These are phyloP conservation scores for Eumeta japonica DNA, from an alignment of 1,140 invertebrate genomes.

Conservation along the genomic window DNA sequence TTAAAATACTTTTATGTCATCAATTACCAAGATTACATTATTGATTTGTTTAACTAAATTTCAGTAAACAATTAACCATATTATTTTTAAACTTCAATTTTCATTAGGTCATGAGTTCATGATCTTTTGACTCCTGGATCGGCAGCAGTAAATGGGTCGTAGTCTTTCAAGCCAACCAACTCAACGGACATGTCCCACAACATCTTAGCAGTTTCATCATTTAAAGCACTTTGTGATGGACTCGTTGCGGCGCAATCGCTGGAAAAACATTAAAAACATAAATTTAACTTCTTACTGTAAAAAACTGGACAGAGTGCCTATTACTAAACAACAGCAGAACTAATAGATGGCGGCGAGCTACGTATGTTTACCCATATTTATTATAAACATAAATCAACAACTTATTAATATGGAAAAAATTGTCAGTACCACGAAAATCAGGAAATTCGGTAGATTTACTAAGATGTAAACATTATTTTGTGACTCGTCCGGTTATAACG, in stretches of 20 bases:
- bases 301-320: constrained; percentile 8
- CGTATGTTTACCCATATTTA: neutral
- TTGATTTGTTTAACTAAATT: too few relatives aligned
- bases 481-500: too few relatives aligned
- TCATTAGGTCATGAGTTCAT: too few relatives aligned
- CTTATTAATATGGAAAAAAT: neutral
- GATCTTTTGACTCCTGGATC: constrained; percentile 21
- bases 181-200: constrained; percentile 74
- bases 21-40: too few relatives aligned
- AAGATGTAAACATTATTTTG: too few relatives aligned
- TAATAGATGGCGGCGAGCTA: neutral
- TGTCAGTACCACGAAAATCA: neutral
- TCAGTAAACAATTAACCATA: too few relatives aligned
- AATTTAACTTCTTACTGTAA: neutral
- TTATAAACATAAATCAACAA: neutral
- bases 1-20: too few relatives aligned
- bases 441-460: neutral
- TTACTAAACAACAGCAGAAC: neutral
- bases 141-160: constrained; percentile 31
- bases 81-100: too few relatives aligned
- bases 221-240: constrained; percentile 44
- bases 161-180: constrained; percentile 54
- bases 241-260: constrained; percentile 60
- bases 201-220: constrained; percentile 61
- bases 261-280: constrained; percentile 23